Conservation (phyloP, 2,113 vertebrate genomes). For the Pseudonaja textilis region DNA sequence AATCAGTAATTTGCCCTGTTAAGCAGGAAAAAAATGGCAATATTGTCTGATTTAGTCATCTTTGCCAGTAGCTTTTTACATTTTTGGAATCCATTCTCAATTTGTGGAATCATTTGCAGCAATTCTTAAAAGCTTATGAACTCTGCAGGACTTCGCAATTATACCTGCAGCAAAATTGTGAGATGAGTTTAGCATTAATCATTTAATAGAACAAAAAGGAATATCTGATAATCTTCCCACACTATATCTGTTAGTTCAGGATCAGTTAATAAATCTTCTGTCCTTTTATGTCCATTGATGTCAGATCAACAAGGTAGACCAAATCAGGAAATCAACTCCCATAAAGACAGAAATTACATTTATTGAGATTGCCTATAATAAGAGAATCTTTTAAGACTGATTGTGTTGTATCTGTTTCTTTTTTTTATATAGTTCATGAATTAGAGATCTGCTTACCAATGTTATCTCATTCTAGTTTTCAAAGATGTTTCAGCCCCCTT, state of each 20-base stretch:
- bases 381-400: neutral
- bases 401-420: neutral
- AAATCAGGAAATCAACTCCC: neutral
- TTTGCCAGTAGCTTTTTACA: conserved; percentile 6
- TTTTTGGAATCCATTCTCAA: conserved; percentile 32
- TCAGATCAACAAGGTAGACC: neutral
- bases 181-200: neutral
- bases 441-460: neutral
- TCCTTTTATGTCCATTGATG: neutral
- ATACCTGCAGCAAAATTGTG: neutral
- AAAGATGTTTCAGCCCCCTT: neutral
- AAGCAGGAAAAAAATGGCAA: conserved; percentile 18
- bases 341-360: neutral
- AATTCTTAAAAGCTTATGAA: conserved; percentile 36
- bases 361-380: neutral
- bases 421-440: neutral
- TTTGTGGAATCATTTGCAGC: conserved; percentile 3
- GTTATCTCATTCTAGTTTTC: neutral
- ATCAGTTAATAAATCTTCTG: conserved; percentile 8
- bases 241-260: conserved; percentile 5
- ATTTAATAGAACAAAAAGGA: conserved; percentile 4
- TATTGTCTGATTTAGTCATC: conserved; percentile 12
- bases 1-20: neutral
- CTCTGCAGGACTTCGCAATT: neutral
- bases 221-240: neutral